Percentiles rank a stretch among this genome's conserved stretches.
Conservation (phyloP, 2,113 vertebrate genomes). For the Ptychochromis oligacanthus region DNA sequence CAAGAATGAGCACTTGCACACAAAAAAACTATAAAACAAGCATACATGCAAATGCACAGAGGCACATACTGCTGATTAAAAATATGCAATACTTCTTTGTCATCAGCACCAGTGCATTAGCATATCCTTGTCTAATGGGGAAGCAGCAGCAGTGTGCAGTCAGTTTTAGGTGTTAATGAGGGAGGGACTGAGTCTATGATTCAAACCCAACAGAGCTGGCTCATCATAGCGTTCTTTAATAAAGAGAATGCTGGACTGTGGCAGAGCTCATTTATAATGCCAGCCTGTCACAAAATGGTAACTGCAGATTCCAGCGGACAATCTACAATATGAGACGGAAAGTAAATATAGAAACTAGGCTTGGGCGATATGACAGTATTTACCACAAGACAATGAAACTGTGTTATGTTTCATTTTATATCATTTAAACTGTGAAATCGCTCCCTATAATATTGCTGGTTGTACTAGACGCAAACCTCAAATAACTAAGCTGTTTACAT, state of each 20-base stretch:
- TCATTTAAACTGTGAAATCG: neutral
- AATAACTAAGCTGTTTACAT: neutral
- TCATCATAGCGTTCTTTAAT: conserved; percentile 31
- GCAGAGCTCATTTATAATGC: conserved; percentile 32
- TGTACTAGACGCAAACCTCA: neutral
- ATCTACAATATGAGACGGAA: neutral
- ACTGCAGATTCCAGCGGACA: neutral
- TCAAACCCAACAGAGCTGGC: conserved; percentile 21
- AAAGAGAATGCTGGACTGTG: conserved; percentile 6
- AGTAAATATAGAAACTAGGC: neutral
- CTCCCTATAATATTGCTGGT: neutral
- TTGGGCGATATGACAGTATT: neutral
- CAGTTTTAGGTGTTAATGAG: conserved; percentile 40
- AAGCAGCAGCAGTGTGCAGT: conserved; percentile 18
- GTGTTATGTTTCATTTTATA: neutral
- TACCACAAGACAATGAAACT: neutral
- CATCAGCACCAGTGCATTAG: neutral
- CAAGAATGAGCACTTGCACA: neutral
- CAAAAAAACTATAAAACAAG: neutral
- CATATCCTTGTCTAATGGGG: neutral
- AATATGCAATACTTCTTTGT: neutral
- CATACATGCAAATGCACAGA: neutral
- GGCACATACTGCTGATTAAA: neutral
- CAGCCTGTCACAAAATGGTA: neutral
- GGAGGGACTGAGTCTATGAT: conserved; percentile 19